phyloP scores from a whole-genome alignment of 2,888 invertebrate genomes.

The Pterobdella sp. region DNA sequence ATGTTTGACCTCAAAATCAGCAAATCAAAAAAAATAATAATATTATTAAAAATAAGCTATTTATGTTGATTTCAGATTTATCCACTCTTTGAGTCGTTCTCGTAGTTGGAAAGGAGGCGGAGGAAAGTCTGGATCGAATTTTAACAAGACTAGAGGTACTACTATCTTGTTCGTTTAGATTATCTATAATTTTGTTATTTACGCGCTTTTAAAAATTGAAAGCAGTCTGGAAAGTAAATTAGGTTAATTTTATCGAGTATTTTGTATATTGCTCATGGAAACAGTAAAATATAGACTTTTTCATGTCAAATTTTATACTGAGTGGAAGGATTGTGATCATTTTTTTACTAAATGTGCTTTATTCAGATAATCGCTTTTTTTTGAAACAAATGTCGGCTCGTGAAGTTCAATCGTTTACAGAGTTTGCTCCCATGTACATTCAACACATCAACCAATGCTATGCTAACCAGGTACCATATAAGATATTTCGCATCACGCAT shows the following conservation, averaged over 20 bases:
- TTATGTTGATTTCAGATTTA: conserved; percentile 42
- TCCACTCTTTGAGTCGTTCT: conserved; percentile 48
- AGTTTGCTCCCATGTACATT: conserved; percentile 90
- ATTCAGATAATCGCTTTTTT: conserved; percentile 74
- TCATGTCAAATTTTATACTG: neutral
- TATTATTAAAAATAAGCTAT: no score
- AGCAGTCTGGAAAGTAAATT: no score
- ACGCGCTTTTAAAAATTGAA: no score
- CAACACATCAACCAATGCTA: conserved; percentile 73
- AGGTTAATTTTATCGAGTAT: no score
- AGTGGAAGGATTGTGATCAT: neutral
- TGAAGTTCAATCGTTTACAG: conserved; percentile 83
- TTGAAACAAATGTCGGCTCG: conserved; percentile 87
- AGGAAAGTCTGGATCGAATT: conserved; percentile 92
- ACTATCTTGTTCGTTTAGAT: no score
- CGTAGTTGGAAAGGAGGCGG: conserved; percentile 64
- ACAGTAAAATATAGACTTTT: no score
- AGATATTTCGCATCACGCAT: no score
- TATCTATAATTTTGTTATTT: no score
- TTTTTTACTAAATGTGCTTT: neutral
- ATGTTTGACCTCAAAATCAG: no score
- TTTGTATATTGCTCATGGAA: no score
- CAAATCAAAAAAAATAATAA: no score
- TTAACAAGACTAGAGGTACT: conserved; percentile 76
- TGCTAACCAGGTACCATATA: conserved; percentile 54